Evolutionary conservation across 1,140 invertebrate genomes (phyloP).

Genomic region (Drosophila simulans): DNA sequence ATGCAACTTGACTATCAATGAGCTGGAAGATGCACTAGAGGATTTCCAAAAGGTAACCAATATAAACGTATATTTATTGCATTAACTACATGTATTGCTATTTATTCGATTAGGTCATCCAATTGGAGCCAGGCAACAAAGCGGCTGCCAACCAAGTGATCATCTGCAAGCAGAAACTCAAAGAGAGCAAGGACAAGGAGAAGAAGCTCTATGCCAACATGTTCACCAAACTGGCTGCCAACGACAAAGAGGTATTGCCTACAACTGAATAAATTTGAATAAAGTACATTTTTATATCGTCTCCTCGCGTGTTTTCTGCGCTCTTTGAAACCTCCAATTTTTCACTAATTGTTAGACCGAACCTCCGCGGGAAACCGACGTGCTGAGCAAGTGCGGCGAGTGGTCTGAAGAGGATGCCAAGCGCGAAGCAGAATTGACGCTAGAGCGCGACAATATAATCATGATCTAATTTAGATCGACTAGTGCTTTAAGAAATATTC

Average conservation of each 20-base stretch:
- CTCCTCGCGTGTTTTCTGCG: constrained; percentile 3
- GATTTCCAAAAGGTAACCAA: constrained; percentile 90
- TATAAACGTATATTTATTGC: neutral
- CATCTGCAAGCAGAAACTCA: constrained; percentile 90
- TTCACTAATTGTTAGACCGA: constrained; percentile 85
- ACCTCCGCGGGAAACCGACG: constrained; percentile 85
- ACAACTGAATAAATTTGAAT: constrained; percentile 13
- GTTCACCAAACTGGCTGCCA: constrained; percentile 95
- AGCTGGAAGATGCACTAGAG: constrained; percentile 90
- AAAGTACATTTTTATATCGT: constrained; percentile 19
- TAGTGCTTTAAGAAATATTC: constrained; percentile 38
- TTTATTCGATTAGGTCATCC: constrained; percentile 72
- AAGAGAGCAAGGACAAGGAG: constrained; percentile 91
- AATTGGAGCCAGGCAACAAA: constrained; percentile 88
- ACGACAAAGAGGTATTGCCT: constrained; percentile 89
- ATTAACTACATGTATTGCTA: neutral
- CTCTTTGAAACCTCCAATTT: neutral
- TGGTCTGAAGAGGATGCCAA: constrained; percentile 88
- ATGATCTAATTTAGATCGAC: constrained; percentile 68
- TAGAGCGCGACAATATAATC: constrained; percentile 82
- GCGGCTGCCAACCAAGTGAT: constrained; percentile 92
- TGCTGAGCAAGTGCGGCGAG: constrained; percentile 88
- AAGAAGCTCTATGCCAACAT: constrained; percentile 97
- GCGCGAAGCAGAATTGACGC: constrained; percentile 77
- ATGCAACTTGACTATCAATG: constrained; percentile 90